Evolutionary conservation across 2,797 vertebrate species (phyloP).

Genomic region (Pseudomugil gertrudae): DNA sequence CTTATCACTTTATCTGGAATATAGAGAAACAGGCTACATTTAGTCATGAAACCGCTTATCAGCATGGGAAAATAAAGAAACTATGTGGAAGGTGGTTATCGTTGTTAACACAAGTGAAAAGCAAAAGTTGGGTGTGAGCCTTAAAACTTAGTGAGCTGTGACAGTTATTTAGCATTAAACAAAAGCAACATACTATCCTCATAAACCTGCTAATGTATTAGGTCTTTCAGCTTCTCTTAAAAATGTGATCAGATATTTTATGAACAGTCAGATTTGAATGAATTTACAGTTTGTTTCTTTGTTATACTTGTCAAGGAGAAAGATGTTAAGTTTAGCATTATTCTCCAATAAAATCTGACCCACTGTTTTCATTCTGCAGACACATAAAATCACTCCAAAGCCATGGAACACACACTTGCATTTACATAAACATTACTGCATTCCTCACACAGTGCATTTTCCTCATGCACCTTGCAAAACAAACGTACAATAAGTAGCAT

Average conservation of each 20-base stretch:
- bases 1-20: neutral
- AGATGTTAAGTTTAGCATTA: constrained; percentile 4
- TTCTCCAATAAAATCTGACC: constrained; percentile 48
- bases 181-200: neutral
- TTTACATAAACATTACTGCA: neutral
- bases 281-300: neutral
- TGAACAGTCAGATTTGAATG: neutral
- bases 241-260: neutral
- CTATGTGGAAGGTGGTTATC: neutral
- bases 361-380: constrained; percentile 3
- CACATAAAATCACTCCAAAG: constrained; percentile 8
- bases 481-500: constrained; percentile 25
- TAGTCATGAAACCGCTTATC: neutral
- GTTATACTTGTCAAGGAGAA: no score
- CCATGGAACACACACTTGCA: neutral
- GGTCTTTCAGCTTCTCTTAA: neutral
- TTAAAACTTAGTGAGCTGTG: neutral
- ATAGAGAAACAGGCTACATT: neutral
- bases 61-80: constrained; percentile 4
- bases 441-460: neutral
- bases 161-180: neutral
- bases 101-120: neutral
- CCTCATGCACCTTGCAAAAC: constrained; percentile 12
- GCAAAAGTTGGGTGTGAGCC: neutral
- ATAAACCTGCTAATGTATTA: neutral